Evolutionary conservation across 1,140 invertebrate genomes (phyloP), one percentile per base, ranked within the genome.

Genomic region (Nomia melanderi): DNA sequence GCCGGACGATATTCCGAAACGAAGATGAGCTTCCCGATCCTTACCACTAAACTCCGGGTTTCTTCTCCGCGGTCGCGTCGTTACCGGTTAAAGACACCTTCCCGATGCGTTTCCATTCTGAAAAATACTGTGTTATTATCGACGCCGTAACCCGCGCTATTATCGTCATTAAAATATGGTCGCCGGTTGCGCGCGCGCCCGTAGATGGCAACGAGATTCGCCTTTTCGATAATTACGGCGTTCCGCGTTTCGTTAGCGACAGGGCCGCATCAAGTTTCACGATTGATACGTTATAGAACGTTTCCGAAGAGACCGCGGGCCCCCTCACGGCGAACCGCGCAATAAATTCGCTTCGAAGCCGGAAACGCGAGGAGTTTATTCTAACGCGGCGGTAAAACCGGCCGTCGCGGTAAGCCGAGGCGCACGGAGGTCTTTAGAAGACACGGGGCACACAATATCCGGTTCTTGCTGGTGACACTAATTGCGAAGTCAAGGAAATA

Each of bases 261-360:
- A 6, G 27, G 25, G 25, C 12, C 23, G 53, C 11, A 59, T 59
- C 29, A 59, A 59, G 29, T 59, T 59, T 33, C 56, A 59, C 57
- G 57, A 60, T 60, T 36, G 57, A 36, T 36, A 60, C 29, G 29
- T 57, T 60, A 36, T 36, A 36, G 57, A 11, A 60, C 5, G 31
- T n/a, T 12, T 33, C 11, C 31, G 12, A 60, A 36, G 33, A 9
- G 1, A 0, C 20, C 9, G 2, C 9, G 17, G 20, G 33, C 9
- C 31, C 36, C 56, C 29, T 5, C 27, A 33, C n/a, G 29, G 56
- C n/a, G 1, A 23, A 11, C 20, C 33, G 20, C 12, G 31, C 20
- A 36, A 60, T 60, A 60, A 36, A 60, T 36, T 60, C 9, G 12
- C 8, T 20, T 60, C 9, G 20, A 20, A n/a, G 31, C 17, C 17